Percentiles rank a stretch among this genome's conserved stretches.
Evolutionary conservation across 2,797 vertebrate genomes (phyloP).

Genomic region (Myiotriccus ornatus): DNA sequence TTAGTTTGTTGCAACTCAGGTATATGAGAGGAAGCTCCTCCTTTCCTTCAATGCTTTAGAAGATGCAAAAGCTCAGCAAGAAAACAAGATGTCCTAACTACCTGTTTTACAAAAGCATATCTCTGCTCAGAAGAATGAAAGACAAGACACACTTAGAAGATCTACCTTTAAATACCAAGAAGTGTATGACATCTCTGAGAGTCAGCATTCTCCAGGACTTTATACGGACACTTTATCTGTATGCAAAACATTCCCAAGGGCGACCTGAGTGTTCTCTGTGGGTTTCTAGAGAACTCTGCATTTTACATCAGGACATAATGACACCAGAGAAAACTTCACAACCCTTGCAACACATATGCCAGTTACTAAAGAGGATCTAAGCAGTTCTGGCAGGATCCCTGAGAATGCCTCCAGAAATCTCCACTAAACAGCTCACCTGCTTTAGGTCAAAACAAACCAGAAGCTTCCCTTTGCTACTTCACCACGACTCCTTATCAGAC

Average conservation of each 20-base stretch:
- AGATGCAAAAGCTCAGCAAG: background rate
- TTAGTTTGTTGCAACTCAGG: background rate
- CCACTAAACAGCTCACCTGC: background rate
- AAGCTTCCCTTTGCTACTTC: background rate
- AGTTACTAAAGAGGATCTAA: background rate
- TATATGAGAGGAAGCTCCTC: background rate
- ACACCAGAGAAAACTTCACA: background rate
- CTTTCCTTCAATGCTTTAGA: background rate
- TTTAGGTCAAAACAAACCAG: background rate
- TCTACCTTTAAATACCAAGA: background rate
- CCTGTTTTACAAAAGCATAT: background rate
- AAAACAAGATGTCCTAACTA: background rate
- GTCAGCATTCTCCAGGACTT: background rate
- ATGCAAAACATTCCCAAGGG: background rate
- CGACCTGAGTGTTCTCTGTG: background rate
- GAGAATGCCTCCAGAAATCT: background rate
- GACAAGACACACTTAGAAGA: background rate
- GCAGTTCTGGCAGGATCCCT: background rate
- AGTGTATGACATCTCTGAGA: background rate
- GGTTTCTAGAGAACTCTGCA: fast-evolving
- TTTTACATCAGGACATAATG: background rate
- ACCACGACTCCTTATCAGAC: background rate
- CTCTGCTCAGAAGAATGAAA: background rate
- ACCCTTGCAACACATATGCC: background rate
- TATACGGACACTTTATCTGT: background rate